Percentiles rank a stretch among this genome's conserved stretches.
Evolutionary conservation across 2,113 vertebrate species (phyloP).

Genomic region (Mandrillus leucophaeus): DNA sequence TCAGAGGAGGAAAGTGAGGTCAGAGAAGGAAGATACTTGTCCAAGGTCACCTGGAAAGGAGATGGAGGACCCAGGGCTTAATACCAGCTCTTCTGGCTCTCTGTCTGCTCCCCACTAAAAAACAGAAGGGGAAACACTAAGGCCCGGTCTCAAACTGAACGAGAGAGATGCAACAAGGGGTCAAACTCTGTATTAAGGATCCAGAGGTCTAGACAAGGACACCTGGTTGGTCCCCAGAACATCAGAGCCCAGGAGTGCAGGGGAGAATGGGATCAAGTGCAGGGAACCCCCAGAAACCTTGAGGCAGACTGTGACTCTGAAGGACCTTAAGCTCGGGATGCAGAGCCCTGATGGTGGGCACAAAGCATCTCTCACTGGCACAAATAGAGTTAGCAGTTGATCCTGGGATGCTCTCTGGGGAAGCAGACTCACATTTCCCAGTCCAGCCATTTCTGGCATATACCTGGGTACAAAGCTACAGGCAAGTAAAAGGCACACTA

Average conservation of each 20-base stretch:
- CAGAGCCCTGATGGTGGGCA: background rate
- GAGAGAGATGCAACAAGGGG: background rate
- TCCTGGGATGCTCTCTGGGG: background rate
- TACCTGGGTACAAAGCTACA: background rate
- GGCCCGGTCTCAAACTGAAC: background rate
- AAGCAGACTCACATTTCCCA: background rate
- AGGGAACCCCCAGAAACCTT: background rate
- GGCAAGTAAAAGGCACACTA: conserved; percentile 10
- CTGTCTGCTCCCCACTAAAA: background rate
- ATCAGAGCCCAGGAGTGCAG: background rate
- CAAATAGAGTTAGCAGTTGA: background rate
- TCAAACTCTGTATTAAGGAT: background rate
- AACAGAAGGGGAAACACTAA: background rate
- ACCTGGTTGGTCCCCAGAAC: background rate
- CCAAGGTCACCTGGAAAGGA: background rate
- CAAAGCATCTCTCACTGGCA: background rate
- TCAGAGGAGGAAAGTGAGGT: background rate
- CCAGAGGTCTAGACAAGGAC: background rate
- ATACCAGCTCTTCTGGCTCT: conserved; percentile 5
- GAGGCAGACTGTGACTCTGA: background rate
- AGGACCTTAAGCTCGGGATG: background rate
- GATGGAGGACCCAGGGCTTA: background rate
- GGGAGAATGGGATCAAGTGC: background rate
- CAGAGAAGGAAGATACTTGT: background rate
- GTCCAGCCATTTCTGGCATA: background rate